phyloP scores from a whole-genome alignment of 2,797 vertebrate genomes.

The Momotus momota region DNA sequence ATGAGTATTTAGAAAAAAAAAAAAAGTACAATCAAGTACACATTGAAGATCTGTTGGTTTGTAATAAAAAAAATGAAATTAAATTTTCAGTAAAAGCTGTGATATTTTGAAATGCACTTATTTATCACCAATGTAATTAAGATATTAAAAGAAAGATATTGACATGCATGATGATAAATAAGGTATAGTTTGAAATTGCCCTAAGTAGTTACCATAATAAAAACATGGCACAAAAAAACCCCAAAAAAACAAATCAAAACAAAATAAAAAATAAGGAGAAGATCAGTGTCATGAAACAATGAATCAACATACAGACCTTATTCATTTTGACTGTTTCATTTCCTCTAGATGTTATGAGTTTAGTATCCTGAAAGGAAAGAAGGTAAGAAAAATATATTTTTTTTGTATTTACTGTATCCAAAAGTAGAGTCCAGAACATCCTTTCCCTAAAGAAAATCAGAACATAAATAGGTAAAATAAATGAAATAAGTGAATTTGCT shows the following conservation, averaged over 20 bases:
- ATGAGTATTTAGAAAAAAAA: not conserved
- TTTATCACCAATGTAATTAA: not conserved
- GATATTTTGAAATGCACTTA: slow-evolving; percentile 7
- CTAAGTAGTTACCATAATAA: not conserved
- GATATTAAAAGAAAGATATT: not conserved
- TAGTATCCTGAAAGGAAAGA: not conserved
- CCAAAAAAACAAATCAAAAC: not conserved
- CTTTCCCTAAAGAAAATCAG: not conserved
- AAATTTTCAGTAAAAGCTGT: not conserved
- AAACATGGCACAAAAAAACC: not conserved
- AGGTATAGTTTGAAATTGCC: not conserved
- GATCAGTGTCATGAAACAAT: not conserved
- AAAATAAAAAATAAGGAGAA: not conserved
- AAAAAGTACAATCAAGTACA: not conserved
- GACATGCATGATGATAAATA: not conserved
- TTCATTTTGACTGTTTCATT: not conserved
- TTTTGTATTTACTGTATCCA: not conserved
- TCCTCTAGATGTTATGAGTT: not conserved
- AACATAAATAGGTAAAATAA: not conserved
- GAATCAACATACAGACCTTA: not conserved
- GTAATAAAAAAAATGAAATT: not conserved
- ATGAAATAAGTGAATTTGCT: not conserved
- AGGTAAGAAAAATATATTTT: not conserved
- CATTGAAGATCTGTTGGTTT: not conserved
- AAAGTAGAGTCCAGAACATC: not conserved